Conservation (phyloP, 1,140 invertebrate species). For the Drosophila athabasca region DNA sequence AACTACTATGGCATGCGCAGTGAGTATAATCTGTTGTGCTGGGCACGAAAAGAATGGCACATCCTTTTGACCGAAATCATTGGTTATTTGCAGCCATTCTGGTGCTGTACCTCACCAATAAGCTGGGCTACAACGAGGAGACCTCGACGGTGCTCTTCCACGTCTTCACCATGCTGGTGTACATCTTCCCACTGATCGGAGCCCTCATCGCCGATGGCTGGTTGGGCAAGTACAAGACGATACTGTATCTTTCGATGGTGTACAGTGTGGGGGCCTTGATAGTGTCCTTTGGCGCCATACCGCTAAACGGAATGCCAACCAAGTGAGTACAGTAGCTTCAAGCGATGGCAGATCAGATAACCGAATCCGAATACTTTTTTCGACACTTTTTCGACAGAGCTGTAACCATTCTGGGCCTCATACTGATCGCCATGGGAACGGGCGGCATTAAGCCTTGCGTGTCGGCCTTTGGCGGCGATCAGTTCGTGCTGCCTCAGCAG, state of each 20-base stretch:
- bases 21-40: constrained; percentile 84
- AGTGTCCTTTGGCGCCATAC: constrained; percentile 89
- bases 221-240: constrained; percentile 93
- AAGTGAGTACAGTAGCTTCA: constrained; percentile 85
- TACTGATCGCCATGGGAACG: constrained; percentile 93
- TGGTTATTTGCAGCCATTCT: constrained; percentile 88
- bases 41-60: neutral
- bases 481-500: constrained; percentile 90
- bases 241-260: constrained; percentile 93
- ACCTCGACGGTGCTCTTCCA: constrained; percentile 91
- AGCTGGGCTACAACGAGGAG: constrained; percentile 87
- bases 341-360: too few species aligned
- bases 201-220: constrained; percentile 93
- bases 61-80: neutral
- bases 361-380: neutral
- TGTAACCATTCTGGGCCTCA: constrained; percentile 91
- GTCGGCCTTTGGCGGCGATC: constrained; percentile 98
- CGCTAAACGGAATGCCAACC: constrained; percentile 85
- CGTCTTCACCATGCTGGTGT: constrained; percentile 91
- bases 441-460: constrained; percentile 99
- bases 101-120: constrained; percentile 89
- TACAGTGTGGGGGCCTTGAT: constrained; percentile 94
- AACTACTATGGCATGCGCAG: constrained; percentile 98
- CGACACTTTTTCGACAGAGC: constrained; percentile 69
- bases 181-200: constrained; percentile 92